Base-by-base conservation (phyloP, 1,140 invertebrate genomes). In the Heliconius congener region DNA sequence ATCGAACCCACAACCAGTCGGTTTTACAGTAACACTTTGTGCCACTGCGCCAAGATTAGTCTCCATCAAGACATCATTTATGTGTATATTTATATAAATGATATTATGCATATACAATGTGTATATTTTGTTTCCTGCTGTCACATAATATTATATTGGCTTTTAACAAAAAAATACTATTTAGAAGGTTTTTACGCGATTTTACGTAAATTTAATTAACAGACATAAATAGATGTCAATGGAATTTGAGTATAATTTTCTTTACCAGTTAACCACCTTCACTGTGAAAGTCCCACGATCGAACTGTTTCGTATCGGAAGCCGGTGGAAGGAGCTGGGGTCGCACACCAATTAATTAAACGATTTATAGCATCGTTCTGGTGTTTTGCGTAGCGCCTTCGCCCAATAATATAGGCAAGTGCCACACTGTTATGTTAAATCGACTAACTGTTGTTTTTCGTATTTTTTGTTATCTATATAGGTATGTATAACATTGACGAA, bases 281-380 rank as follows among this genome's bases (percentile, higher is more conserved):
- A n/a, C 85, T 60, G 81, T 71, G n/a, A 74, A 81, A 80, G 77
- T 82, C 74, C 74, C 55, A 77, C 81, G 81, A 71, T 70, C 74
- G 77, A 46, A 89, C 87, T 89, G 86, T 84, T 78, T 75, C 77
- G 74, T 75, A 81, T 73, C 50, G 79, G 71, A 79, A 81, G 55
- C 74, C 73, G 72, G 72, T 74, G 73, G 81, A 81, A 80, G 83
- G 77, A 85, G 80, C 79, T 83, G 83, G 82, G 85, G 82, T 52
- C 86, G 84, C 79, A 83, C 80, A 86, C 84, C 72, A 84, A 85
- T 90, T 88, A 90, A 90, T 88, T 85, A 84, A 74, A 79, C 83
- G 79, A 88, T 92, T 92, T 90, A 90, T 85, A 71, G 82, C 82
- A 74, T 70, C 76, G 77, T 80, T 82, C 78, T 85, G 84, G 78